Evolutionary conservation across 2,888 invertebrate genomes (phyloP), one percentile per base, ranked within the genome.

Genomic region (Plagodis pulveraria): DNA sequence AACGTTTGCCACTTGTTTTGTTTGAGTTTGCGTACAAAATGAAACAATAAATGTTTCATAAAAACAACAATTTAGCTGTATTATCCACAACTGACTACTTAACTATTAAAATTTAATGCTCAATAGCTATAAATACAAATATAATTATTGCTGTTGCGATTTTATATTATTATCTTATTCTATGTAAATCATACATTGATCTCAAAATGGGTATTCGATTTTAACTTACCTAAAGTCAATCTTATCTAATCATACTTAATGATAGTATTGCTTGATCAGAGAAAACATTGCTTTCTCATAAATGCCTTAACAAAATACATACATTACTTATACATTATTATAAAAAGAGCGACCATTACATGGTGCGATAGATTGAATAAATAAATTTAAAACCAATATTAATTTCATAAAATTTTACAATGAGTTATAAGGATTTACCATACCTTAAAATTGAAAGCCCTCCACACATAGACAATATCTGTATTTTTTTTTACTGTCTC

Each of bases 71-170:
- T 79, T 87, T 89, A 89, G 86, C 84, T 84, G 79, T 81, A 77
- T 83, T 88, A 87, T 84, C 86, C 88, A 89, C 87, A 89, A 89
- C 84, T 84, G 80, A 81, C 89, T 89, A 91, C 22, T 82, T 78
- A 80, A 84, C 88, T 89, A 89, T 87, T 88, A 87, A 89, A 88
- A 88, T 89, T 89, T 87, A 90, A 91, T 90, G 89, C 91, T 88
- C 91, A 86, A 87, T 91, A 91, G 91, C 91, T 89, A 84, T 89
- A 88, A 87, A 90, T 91, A 92, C 91, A 92, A 90, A 90, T 91
- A 89, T 89, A 90, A 59, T 91, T 92, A 92, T 92, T 92, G 91
- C 92, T 92, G 91, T 90, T 81, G 91, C 90, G 88, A 86, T 85
- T 81, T 83, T 82, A 69, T 46, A 44, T 36, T 62, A 40, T 53